phyloP scores from a whole-genome alignment of 2,113 vertebrate species.

The Tricholaema leucomelas region DNA sequence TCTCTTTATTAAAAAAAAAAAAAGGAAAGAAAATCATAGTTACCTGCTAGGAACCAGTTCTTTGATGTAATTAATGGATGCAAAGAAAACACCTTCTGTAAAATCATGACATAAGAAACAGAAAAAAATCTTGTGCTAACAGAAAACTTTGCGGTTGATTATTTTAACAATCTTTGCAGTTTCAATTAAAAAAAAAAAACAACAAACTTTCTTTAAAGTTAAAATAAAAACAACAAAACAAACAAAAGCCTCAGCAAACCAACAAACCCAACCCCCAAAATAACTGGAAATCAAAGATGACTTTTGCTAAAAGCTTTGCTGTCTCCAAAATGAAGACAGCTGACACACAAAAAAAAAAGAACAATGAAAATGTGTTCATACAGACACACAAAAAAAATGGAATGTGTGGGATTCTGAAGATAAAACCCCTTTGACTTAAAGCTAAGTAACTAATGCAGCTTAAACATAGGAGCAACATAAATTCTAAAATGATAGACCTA shows the following conservation, averaged over 20 bases:
- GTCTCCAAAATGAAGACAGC: background rate
- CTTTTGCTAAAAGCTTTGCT: background rate
- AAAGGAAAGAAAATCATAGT: constrained; percentile 13
- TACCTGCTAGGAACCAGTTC: background rate
- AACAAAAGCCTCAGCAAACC: too few relatives aligned
- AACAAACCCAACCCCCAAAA: background rate
- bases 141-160: background rate
- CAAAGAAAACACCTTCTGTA: constrained; percentile 7
- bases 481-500: background rate
- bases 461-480: background rate
- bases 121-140: background rate
- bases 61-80: constrained; percentile 35
- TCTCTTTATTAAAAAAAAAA: constrained; percentile 42
- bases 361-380: background rate
- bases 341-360: too few relatives aligned
- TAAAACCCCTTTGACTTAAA: background rate
- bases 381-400: background rate
- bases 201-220: background rate
- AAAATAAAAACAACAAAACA: background rate
- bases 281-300: background rate
- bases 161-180: background rate
- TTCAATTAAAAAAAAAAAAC: background rate
- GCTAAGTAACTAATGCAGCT: background rate
- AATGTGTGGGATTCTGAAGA: background rate
- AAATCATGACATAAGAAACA: background rate